These are phyloP conservation scores for Laupala kohalensis DNA, from an alignment of 1,140 invertebrate species.

Conservation along the genomic window DNA sequence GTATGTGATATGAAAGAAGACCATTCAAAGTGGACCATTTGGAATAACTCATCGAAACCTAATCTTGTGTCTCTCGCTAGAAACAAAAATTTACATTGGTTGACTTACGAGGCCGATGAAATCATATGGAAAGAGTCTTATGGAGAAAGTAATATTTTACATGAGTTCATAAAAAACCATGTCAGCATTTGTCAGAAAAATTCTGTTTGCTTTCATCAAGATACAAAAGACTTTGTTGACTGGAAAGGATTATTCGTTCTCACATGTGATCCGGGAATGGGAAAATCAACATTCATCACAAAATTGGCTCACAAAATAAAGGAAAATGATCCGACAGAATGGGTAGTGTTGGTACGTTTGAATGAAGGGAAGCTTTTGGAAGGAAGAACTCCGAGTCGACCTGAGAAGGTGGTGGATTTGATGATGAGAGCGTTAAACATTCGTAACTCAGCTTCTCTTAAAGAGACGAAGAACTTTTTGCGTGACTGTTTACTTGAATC, in stretches of 20 bases:
- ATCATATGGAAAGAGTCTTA: neutral
- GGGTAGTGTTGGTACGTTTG: neutral
- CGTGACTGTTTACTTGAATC: neutral
- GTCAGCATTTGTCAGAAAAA: neutral
- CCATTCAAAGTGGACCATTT: neutral
- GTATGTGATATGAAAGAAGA: neutral
- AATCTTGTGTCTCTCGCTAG: neutral
- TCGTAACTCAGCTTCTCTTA: neutral
- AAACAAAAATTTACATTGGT: neutral
- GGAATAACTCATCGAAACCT: neutral
- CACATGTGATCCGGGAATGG: neutral
- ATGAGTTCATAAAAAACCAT: neutral
- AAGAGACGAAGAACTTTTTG: neutral
- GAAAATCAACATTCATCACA: neutral
- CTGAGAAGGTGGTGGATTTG: neutral
- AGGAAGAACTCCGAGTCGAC: neutral
- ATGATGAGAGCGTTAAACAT: neutral
- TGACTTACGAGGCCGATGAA: neutral
- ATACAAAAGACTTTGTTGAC: neutral
- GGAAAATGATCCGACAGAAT: neutral
- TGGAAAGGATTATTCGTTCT: neutral
- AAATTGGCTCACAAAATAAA: neutral
- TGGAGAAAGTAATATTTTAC: neutral
- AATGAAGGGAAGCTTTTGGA: neutral
- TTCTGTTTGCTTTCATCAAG: neutral